Base-by-base conservation (phyloP, 2,888 invertebrate species). In the Apantesis nais region DNA sequence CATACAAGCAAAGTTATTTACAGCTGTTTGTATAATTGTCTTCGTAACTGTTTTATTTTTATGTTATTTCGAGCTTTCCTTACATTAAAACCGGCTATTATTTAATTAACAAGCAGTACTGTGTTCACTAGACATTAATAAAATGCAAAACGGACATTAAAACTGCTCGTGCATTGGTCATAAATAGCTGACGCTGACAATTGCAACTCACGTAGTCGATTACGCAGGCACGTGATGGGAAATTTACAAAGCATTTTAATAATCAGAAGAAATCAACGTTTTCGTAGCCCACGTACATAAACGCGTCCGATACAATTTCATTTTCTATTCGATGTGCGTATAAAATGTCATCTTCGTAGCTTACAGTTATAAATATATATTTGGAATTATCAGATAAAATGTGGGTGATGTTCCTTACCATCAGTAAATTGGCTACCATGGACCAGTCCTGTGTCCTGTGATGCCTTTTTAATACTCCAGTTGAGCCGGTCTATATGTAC, bases 111-210 rank as follows among this genome's bases (percentile, higher is more conserved):
- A 41, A 44, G 66, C 61, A 62, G 69, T 76, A 73, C 73, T 73
- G 70, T 74, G 63, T 78, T 70, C 72, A 70, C 72, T 72, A 79
- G 73, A 76, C 73, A 88, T 90, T 88, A 88, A 90, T 90, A 89
- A 92, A 88, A 91, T 92, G 90, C 88, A 89, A 91, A 93, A 86
- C 84, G 76, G 69, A 79, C 82, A 84, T 85, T 86, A 85, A 85
- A 86, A 84, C 78, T 81, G 83, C 77, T 84, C 79, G 75, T 77
- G 71, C 77, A 80, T 74, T 78, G 77, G 76, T 84, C 78, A 82
- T 89, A 89, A 89, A 87, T 83, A 85, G 82, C 86, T 85, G 83
- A 85, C 85, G 82, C 86, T 85, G 83, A 85, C 85, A 86, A 88
- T 86, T 84, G 81, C 83, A 73, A 78, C 83, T 88, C 90, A 89